Base-by-base conservation (phyloP, 1,140 invertebrate species). In the Ips nitidus region DNA sequence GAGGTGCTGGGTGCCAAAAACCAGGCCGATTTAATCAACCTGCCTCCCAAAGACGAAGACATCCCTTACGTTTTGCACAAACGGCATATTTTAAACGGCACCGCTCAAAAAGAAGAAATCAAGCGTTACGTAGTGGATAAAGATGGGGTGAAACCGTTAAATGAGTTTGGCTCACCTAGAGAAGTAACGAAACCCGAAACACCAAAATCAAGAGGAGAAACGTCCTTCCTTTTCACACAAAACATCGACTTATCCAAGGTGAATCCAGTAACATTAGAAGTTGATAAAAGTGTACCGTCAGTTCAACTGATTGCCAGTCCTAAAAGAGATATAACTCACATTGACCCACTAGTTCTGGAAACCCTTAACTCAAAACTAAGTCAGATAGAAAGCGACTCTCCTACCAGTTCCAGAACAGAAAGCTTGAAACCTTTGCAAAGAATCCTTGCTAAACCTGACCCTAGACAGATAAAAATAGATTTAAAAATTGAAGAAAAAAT, bases 21-120 rank as follows among this genome's bases (percentile, higher is more conserved):
- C 4, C 80, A 81, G 65, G 79, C 77, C 2, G 80, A 81, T 73
- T 75, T 81, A n/a, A 75, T 79, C 1, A 81, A 81, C 74, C 71
- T 79, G 59, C 80, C 80, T 2, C 80, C 80, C 4, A 86, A 86
- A 73, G 79, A 82, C 52, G 88, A 87, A 50, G 91, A 94, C 73
- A 93, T 94, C 77, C 90, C 91, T 0, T 94, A 94, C 75, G 90
- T 90, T 2, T 81, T 93, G 39, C 91, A 93, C 76, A 93, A 93
- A 75, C 82, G 91, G 5, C 91, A 92, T 75, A 86, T 92, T 4
- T 91, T 93, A 88, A 93, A 93, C 77, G 90, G 90, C 0, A 92
- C 90, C 2, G 89, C 89, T 0, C 86, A 89, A 0, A 78, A 76
- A 53, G 78, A 79, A 42, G 73, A 74, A 40, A 40, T 65, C 2